Evolutionary conservation across 2,888 invertebrate species (phyloP), one percentile per base, ranked within the genome.

Genomic region (Melanotus villosus): DNA sequence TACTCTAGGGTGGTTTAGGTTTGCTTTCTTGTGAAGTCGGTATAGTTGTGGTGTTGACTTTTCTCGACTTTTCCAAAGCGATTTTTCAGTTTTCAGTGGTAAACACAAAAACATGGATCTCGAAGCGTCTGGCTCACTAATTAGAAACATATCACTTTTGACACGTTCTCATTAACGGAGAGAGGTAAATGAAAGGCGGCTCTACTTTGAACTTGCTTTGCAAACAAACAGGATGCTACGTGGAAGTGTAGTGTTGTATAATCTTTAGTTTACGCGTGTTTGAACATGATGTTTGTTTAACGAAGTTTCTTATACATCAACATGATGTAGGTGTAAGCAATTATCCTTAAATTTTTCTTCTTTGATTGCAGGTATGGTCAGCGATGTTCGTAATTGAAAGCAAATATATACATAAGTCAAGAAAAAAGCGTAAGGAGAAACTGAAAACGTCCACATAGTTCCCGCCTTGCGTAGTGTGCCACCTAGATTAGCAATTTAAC

Each of bases 121-220:
- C 41, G 43, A 41, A 65, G 21, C 43, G 43, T 43, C 57, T 65
- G 56, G 41, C 45, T 58, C 64, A 38, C 68, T 71, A 68, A 71
- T 68, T 63, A 71, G 68, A 62, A 60, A 57, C 65, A 65, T 63
- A 68, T 71, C 65, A 71, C 68, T 65, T 71, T 68, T 65, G 71
- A 71, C 71, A 68, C 68, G 50, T 63, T 62, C 68, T 71, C 71
- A 68, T 68, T 71, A 71, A 63, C 47, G 65, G 38, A 43, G 45
- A 47, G 59, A 50, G 58, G 65, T 52, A 52, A 68, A 58, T 50
- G 63, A 64, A 65, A 60, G 32, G 65, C 65, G 62, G 60, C 60
- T 60, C 45, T 36, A 45, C 71, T 71, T 71, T 71, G 71, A 60
- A 68, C 71, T 63, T 41, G 16, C 38, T 43, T 47, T 38, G 26